Conservation (phyloP, 2,888 invertebrate species). For the Cephus nigrinus region DNA sequence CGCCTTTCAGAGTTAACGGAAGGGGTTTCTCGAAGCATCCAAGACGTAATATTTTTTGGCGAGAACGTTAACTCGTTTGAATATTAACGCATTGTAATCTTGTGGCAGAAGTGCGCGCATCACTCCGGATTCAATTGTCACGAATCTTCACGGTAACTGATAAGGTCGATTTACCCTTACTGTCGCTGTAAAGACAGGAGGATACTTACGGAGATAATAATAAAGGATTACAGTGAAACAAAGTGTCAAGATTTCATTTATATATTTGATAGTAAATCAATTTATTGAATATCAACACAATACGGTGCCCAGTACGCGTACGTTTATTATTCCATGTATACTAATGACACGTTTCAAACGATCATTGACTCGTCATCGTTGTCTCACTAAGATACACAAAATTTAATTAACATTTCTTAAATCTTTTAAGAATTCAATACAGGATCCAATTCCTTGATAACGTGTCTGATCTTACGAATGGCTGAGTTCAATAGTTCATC, state of each 20-base stretch:
- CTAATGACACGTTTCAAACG: neutral
- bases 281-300: neutral
- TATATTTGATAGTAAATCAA: neutral
- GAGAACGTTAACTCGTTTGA: neutral
- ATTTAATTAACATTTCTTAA: constrained; percentile 6
- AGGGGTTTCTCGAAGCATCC: neutral
- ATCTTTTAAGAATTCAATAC: neutral
- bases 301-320: neutral
- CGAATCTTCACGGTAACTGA: neutral
- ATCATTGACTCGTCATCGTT: neutral
- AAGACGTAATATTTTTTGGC: neutral
- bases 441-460: constrained; percentile 74
- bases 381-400: neutral
- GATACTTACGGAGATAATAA: constrained; percentile 23
- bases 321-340: neutral
- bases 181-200: constrained; percentile 15
- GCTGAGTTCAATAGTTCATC: constrained; percentile 76
- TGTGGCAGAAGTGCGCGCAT: neutral
- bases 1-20: constrained; percentile 58
- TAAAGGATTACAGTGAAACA: constrained; percentile 8
- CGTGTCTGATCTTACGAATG: constrained; percentile 77
- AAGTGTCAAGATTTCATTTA: neutral
- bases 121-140: neutral
- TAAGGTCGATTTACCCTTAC: neutral
- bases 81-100: neutral